These are phyloP conservation scores for Pipistrellus pipistrellus DNA, from an alignment of 2,797 vertebrate genomes.

Conservation along the genomic window DNA sequence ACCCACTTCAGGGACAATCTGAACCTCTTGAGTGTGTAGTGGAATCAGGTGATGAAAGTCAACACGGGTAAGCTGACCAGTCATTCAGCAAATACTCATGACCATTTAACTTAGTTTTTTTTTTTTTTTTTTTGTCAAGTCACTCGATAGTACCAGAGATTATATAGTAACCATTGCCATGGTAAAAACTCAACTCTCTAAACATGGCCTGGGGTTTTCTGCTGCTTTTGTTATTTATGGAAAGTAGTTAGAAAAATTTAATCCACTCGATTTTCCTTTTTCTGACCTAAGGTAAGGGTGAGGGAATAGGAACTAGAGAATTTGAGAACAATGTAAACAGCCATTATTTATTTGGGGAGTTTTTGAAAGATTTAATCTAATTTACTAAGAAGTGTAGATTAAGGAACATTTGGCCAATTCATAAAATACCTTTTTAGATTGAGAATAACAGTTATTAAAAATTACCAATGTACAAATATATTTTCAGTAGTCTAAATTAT, in stretches of 20 bases:
- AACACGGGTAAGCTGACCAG: not conserved
- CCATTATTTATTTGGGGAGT: not conserved
- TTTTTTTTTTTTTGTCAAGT: not conserved
- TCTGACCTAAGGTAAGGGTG: not conserved
- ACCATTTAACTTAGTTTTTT: slow-evolving; percentile 13
- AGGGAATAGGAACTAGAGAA: not conserved
- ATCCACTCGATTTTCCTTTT: not conserved
- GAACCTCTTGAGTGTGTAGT: not conserved
- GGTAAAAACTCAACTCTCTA: slow-evolving; percentile 59
- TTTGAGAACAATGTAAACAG: not conserved
- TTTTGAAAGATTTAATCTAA: slow-evolving; percentile 33
- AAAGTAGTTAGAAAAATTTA: slow-evolving; percentile 21
- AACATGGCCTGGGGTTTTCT: slow-evolving; percentile 56
- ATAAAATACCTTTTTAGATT: slow-evolving; percentile 8
- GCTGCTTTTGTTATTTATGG: not conserved
- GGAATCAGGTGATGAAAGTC: slow-evolving; percentile 54
- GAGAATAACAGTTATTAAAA: slow-evolving; percentile 46
- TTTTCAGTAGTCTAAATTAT: slow-evolving; percentile 34
- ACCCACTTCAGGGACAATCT: not conserved
- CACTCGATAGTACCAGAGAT: slow-evolving; percentile 1
- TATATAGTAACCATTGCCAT: slow-evolving; percentile 64
- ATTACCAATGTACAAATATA: not conserved
- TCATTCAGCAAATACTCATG: slow-evolving; percentile 72
- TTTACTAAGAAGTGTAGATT: slow-evolving; percentile 16
- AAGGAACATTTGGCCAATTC: slow-evolving; percentile 9